phyloP scores from a whole-genome alignment of 1,140 invertebrate species.

The Epicauta chinensis region DNA sequence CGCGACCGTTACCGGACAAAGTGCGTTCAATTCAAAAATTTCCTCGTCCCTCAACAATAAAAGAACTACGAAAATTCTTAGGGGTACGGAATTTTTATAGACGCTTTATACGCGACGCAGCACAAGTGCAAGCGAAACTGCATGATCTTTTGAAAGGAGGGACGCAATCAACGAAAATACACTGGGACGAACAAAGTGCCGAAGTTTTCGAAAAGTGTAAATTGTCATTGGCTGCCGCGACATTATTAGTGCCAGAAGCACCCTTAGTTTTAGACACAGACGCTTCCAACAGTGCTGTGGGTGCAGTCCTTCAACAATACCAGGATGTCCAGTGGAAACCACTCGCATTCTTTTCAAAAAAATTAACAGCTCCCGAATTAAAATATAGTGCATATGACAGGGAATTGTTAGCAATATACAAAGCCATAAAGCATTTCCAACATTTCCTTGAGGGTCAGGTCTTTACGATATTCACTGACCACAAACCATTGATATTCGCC shows the following conservation, averaged over 20 bases:
- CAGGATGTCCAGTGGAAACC: slow-evolving; percentile 12
- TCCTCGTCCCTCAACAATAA: slow-evolving; percentile 19
- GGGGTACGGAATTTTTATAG: slow-evolving; percentile 39
- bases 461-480: no score
- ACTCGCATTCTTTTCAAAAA: slow-evolving; percentile 18
- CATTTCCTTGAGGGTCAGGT: slow-evolving; percentile 30
- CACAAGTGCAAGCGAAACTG: slow-evolving; percentile 26
- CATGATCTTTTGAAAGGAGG: slow-evolving; percentile 14
- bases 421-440: slow-evolving; percentile 33
- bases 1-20: no score
- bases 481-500: slow-evolving; percentile 39
- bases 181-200: slow-evolving; percentile 19
- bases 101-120: slow-evolving; percentile 28
- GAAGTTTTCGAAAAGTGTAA: slow-evolving; percentile 39
- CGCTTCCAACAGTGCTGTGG: slow-evolving; percentile 29
- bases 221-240: slow-evolving; percentile 24
- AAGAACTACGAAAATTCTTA: slow-evolving; percentile 33
- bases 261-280: slow-evolving; percentile 26
- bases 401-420: slow-evolving; percentile 46
- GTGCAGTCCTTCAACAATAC: slow-evolving; percentile 33
- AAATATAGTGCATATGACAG: slow-evolving; percentile 43
- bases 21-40: no score
- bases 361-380: slow-evolving; percentile 31
- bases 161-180: slow-evolving; percentile 21
- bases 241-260: slow-evolving; percentile 30